Percentiles rank a stretch among this genome's conserved stretches.
Conservation (phyloP, 2,797 vertebrate genomes). For the Mus caroli region DNA sequence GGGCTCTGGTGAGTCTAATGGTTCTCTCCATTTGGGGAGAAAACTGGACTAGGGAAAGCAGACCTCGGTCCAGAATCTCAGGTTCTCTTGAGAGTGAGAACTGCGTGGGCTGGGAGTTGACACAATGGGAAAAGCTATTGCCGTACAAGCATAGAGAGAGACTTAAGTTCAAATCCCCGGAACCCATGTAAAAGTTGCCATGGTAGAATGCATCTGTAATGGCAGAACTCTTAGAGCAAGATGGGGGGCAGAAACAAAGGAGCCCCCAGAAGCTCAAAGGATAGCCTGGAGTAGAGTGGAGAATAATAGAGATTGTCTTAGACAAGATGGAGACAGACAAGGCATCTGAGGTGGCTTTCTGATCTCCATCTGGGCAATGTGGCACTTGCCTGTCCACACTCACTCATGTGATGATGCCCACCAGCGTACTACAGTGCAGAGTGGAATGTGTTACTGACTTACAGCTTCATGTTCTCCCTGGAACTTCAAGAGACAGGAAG, state of each 20-base stretch:
- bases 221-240: neutral
- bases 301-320: neutral
- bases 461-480: neutral
- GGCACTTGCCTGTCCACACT: neutral
- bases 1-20: slow-evolving; percentile 38
- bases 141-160: neutral
- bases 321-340: neutral
- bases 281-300: neutral
- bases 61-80: neutral
- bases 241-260: neutral
- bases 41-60: slow-evolving; percentile 2
- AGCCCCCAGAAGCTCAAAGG: neutral
- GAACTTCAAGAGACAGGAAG: slow-evolving; percentile 1
- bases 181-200: neutral
- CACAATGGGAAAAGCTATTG: neutral
- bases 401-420: neutral
- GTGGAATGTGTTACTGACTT: neutral
- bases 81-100: slow-evolving; percentile 36
- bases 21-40: neutral
- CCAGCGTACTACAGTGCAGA: neutral
- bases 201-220: neutral
- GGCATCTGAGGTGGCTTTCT: neutral
- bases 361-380: neutral
- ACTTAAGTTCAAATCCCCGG: neutral
- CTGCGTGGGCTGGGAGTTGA: neutral